phyloP scores from a whole-genome alignment of 2,888 invertebrate species.

The Dyspetes luteomarginatus region DNA sequence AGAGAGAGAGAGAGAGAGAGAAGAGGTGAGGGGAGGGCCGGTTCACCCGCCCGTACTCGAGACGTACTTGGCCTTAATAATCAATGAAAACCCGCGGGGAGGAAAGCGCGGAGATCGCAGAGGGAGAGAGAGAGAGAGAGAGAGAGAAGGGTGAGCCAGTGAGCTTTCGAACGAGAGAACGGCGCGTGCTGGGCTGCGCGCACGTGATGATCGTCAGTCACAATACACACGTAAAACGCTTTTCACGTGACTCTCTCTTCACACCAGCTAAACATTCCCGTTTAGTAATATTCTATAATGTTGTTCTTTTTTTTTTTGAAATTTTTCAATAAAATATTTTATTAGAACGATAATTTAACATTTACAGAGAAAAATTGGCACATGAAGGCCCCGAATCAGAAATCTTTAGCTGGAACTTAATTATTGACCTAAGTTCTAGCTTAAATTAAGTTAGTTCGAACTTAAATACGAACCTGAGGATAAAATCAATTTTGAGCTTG shows the following conservation, averaged over 20 bases:
- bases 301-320: neutral
- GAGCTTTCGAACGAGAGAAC: conserved; percentile 8
- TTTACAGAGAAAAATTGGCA: no score
- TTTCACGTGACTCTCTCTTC: conserved; percentile 32
- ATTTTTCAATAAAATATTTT: neutral
- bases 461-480: no score
- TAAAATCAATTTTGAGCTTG: no score
- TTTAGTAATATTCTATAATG: neutral
- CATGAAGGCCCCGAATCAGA: no score
- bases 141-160: neutral
- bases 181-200: conserved; percentile 28
- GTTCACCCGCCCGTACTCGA: conserved; percentile 47
- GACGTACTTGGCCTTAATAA: conserved; percentile 61
- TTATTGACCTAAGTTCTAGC: no score
- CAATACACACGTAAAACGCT: conserved; percentile 18
- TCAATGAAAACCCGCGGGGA: conserved; percentile 56
- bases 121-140: neutral
- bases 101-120: conserved; percentile 16
- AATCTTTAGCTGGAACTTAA: no score
- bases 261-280: neutral
- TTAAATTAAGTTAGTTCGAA: no score
- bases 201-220: conserved; percentile 50
- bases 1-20: neutral
- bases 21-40: neutral
- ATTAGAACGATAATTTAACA: no score